A percentile compares a stretch with the other conserved stretches of the same genome.
Evolutionary conservation across 2,888 invertebrate genomes (phyloP).

Genomic region (Ophonus ardosiacus): DNA sequence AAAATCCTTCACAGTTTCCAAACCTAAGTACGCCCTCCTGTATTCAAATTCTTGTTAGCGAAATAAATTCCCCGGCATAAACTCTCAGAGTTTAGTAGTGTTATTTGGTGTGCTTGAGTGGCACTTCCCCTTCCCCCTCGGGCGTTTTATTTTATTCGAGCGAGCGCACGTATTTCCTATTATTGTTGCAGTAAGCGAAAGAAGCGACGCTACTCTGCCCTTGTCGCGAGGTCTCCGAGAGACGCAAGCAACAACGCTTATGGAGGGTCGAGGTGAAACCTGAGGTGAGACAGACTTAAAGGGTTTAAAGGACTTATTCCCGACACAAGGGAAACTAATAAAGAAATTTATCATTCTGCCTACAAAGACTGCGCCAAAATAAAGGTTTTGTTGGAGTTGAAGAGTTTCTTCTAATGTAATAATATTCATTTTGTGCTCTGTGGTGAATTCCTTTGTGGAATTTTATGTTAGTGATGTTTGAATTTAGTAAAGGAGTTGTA

Average conservation of each 20-base stretch:
- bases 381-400: neutral
- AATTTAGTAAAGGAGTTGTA: no score
- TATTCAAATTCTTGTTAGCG: no score
- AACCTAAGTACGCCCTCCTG: no score
- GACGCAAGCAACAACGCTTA: neutral
- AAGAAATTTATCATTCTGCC: slow-evolving; percentile 1
- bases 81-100: neutral
- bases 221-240: neutral
- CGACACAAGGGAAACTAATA: neutral
- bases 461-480: no score
- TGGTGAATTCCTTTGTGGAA: no score
- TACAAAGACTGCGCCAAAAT: neutral
- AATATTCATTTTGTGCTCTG: no score
- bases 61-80: no score
- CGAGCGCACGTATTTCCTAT: slow-evolving; percentile 21
- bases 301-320: slow-evolving; percentile 14
- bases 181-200: slow-evolving; percentile 25
- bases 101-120: slow-evolving; percentile 6
- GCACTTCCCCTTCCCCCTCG: neutral
- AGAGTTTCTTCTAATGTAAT: neutral
- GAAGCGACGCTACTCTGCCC: neutral
- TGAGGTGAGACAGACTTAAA: slow-evolving; percentile 23
- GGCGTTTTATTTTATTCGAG: slow-evolving; percentile 10
- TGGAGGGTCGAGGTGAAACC: neutral
- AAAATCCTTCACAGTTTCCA: no score